Base-by-base conservation (phyloP, 2,888 invertebrate species). In the Lapara coniferarum region DNA sequence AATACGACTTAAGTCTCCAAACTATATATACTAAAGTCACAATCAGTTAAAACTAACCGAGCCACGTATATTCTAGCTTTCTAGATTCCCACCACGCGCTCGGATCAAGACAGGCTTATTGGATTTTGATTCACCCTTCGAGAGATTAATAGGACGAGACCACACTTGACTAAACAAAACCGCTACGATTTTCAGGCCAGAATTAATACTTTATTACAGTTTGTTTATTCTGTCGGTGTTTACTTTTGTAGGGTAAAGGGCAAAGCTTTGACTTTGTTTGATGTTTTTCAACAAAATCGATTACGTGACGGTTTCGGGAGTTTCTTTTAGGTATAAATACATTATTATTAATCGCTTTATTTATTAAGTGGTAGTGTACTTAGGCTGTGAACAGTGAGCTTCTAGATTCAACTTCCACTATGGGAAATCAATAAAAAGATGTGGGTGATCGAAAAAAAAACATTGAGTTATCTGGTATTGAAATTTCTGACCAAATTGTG, bases 71-170 rank as follows among this genome's bases (percentile, higher is more conserved):
- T 49, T 63, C 63, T 49, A 49, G 46, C 13, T 19, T 63, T 49
- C 19, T 46, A 8, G 63, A 63, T 49, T 63, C 63, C 49, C 46
- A 63, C 63, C 63, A 63, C 63, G 63, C 63, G 63, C 49, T 19
- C 10, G 13, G 49, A 63, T 63, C 49, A 49, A 16, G 46, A 63
- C 49, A 19, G 46, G 63, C 46, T 63, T 63, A 63, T 63, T 63
- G 63, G 63, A 63, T 63, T 63, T 44, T 19, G 63, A 63, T 19
- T 63, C 59, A 63, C 59, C 59, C 59, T 63, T 46, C 63, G 63
- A 63, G 49, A 63, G 63, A 63, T 63, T 63, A 63, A 63, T 63
- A 63, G 63, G 63, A 19, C 19, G 63, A 49, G 63, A 63, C 63
- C 63, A 63, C 46, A 63, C 19, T 63, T 49, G 46, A 63, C 59